Evolutionary conservation across 2,888 invertebrate genomes (phyloP).

Genomic region (Scaptomyza flava): DNA sequence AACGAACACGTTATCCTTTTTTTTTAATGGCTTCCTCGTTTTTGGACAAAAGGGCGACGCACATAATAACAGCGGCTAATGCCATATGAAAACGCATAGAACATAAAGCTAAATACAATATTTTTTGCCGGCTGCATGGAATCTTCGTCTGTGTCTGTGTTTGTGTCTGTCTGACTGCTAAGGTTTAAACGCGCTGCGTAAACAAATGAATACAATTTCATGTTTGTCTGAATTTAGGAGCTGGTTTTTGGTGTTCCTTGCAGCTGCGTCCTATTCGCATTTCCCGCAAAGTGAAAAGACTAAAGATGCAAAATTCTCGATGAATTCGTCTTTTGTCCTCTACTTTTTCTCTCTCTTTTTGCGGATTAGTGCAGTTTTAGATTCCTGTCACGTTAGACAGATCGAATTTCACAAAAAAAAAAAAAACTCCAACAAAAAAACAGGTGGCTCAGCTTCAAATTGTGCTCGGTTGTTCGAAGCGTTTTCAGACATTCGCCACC

Average conservation of each 20-base stretch:
- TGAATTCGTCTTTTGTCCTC: conserved; percentile 44
- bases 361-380: conserved; percentile 52
- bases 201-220: conserved; percentile 65
- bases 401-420: conserved; percentile 53
- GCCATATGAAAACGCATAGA: conserved; percentile 29
- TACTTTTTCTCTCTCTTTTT: not conserved
- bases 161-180: conserved; percentile 22
- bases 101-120: conserved; percentile 19
- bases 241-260: conserved; percentile 36
- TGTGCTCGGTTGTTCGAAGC: conserved; percentile 11
- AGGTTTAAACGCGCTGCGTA: conserved; percentile 51
- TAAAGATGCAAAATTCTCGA: conserved; percentile 48
- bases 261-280: conserved; percentile 36
- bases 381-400: conserved; percentile 32
- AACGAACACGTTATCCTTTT: conserved; percentile 68
- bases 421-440: conserved; percentile 2
- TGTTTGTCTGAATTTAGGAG: conserved; percentile 32
- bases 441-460: conserved; percentile 45
- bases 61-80: conserved; percentile 70
- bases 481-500: conserved; percentile 19
- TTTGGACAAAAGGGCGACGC: conserved; percentile 51
- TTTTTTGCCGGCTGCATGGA: conserved; percentile 7
- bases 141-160: conserved; percentile 11
- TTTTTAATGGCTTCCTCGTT: conserved; percentile 62
- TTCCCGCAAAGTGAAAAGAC: conserved; percentile 12